Percentiles rank a stretch among this genome's conserved stretches.
phyloP scores from a whole-genome alignment of 92 coral and sea anemone species.

The Scolanthus callimorphus region DNA sequence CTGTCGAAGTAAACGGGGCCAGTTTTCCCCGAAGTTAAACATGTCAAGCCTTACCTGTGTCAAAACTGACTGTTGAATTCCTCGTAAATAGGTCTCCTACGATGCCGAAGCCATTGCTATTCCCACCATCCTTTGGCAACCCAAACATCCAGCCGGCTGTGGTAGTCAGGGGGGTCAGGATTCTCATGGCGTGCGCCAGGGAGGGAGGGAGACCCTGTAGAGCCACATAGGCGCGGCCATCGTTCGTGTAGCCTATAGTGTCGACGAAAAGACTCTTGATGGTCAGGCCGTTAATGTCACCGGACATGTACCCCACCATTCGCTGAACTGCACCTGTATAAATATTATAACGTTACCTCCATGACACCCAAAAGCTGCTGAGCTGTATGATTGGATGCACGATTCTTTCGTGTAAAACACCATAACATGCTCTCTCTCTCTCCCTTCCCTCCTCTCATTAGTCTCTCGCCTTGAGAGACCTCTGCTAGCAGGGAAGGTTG shows the following conservation, averaged over 20 bases:
- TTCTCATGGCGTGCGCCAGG: constrained; percentile 42
- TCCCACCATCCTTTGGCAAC: constrained; percentile 19
- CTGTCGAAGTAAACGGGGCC: no score
- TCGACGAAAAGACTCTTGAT: constrained; percentile 33
- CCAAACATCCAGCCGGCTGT: constrained; percentile 72
- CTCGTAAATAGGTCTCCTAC: constrained; percentile 71
- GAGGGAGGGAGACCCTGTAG: constrained; percentile 55
- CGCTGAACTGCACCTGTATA: constrained; percentile 66
- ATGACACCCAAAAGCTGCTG: no score
- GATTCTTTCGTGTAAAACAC: no score
- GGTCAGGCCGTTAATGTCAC: constrained; percentile 44
- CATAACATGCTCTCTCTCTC: no score
- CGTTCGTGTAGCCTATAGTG: constrained; percentile 53
- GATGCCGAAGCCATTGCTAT: constrained; percentile 59
- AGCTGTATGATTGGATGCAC: no score
- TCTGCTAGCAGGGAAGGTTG: no score
- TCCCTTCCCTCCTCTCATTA: no score
- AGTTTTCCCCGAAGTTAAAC: no score
- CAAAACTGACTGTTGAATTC: constrained; percentile 61
- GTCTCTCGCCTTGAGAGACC: no score
- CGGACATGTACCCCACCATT: constrained; percentile 65
- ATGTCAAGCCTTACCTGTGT: constrained; percentile 49
- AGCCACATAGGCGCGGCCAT: constrained; percentile 72
- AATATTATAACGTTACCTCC: no score
- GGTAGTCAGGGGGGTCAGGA: constrained; percentile 68